Evolutionary conservation across 2,113 vertebrate species (phyloP), one percentile per base, ranked within the genome.

Genomic region (Montifringilla adamsi): DNA sequence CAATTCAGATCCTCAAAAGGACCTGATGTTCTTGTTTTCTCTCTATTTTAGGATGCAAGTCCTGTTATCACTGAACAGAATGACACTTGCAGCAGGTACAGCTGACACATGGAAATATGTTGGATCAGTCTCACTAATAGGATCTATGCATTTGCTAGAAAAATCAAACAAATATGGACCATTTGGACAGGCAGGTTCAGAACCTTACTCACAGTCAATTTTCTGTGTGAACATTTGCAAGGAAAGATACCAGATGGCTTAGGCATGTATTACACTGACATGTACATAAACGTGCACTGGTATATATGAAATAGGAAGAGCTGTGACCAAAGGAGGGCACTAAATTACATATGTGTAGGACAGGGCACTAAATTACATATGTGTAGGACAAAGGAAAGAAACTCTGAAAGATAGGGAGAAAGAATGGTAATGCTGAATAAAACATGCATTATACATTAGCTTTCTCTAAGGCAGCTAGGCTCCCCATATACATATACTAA

Each of bases 61-160:
- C 94, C 96, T 91, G 94, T 96, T 95, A 94, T 85, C 95, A 53
- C 80, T 35, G 95, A 97, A 85, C 97, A 97, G 96, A 96, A 88
- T 95, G 96, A 96, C 97, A 97, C 84, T 96, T 97, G 87, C 96
- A 97, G 97, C 97, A 98, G 97, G 97, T 95, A 95, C 93, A 95
- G 87, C 69, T 94, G 96, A 97, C 97, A 97, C 96, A 78, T 84
- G 96, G 97, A 96, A 88, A 96, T 95, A 55, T 90, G 95, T 86
- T 95, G 94, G 97, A 91, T 96, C 87, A 77, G 90, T 78, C 78
- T 95, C 91, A 76, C 94, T 97, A 96, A 97, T 89, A 95, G 90
- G 94, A 72, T 87, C 76, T 86, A 95, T 95, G 95, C 75, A 94
- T 95, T 96, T 91, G 94, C 85, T 93, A 91, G 93, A 96, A 50